Base-by-base conservation (phyloP, 2,797 vertebrate species). In the Rhadinocentrus ornatus region DNA sequence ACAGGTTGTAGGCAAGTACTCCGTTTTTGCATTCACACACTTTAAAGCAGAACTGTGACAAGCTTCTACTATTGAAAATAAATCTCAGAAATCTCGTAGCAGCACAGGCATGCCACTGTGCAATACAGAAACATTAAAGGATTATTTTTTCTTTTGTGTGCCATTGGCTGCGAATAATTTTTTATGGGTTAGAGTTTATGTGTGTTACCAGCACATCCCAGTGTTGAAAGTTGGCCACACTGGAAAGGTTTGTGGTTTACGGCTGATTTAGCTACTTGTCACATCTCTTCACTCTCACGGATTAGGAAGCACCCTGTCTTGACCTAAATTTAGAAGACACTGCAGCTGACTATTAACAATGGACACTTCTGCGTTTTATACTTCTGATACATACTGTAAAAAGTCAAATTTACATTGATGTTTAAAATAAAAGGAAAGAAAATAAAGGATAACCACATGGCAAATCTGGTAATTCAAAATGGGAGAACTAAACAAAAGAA, bases 231-330 rank as follows among this genome's bases (percentile, higher is more conserved):
- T 53, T 67, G 78, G 62, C 56, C 59, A 11, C 12, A 37, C 53
- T 62, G 54, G 26, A 60, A 66, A 60, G 52, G 77, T 83, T 84
- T 75, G 69, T 82, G 80, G 78, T 87, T 86, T 62, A 78, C 54
- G 52, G 72, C 62, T 77, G 84, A 89, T 87, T 83, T 78, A 88
- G 72, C 75, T 29, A 65, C 80, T 78, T 7, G 44, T 74, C 65
- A 53, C 80, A n/a, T 78, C 74, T 32, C 77, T 81, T 83, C 83
- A 66, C 73, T 86, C 79, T 64, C 74, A 46, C 18, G 56, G 89
- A 90, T 92, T 91, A 91, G 37, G 60, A 29, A 75, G 78, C 77
- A 77, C 86, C 82, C 74, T 10, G 31, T 85, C 86, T 90, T 91
- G 86, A 92, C 86, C 89, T 90, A 81, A 80, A 91, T 92, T 81